Evolutionary conservation across 2,113 vertebrate genomes (phyloP), one percentile per base, ranked within the genome.

Genomic region (Microcebus jonahi): DNA sequence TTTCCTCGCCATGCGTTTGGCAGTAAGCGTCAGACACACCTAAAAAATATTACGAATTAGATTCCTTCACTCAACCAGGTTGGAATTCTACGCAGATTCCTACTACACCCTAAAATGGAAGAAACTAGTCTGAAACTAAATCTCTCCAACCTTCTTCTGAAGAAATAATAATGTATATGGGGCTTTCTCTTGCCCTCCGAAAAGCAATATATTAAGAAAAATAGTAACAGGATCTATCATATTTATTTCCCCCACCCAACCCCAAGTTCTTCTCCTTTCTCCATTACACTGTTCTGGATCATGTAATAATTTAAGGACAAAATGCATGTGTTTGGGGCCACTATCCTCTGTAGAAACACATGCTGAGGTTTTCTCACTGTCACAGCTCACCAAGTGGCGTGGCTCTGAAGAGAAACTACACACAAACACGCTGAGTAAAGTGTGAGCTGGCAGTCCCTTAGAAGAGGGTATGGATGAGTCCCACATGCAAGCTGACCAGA

Each of bases 1-100:
- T 73, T 99, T 99, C 48, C 98, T 98, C 5, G 99, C 99, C 99
- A 99, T 99, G 68, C 99, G 98, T 68, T 99, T 99, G 85, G 99
- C 99, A 36, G 99, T 99, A 50, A 99, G 98, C 1, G 99, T 99
- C 97, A 99, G 97, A 88, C 99, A 99, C 0, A 99, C 99, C 98
- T 98, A 5, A 6, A 8, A 5, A 50, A 39, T 25, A 11, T 34
- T 0, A 61, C 63, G 34, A 48, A 0, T 18, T 21, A 0, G 2
- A 23, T 21, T 25, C 7, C 1, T 36, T 93, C 77, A 86, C 4
- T 3, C 25, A 6, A 14, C 45, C 25, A n/a, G 8, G 27, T 2
- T 2, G 61, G 39, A 6, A 11, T 20, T 18, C 76, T 3, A 9
- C 0, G 50, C 5, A 15, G 18, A 31, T 5, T 12, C 53, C 2